A percentile compares a stretch with the other conserved stretches of the same genome.
phyloP scores from a whole-genome alignment of 1,140 invertebrate genomes.

The Lethrus apterus region DNA sequence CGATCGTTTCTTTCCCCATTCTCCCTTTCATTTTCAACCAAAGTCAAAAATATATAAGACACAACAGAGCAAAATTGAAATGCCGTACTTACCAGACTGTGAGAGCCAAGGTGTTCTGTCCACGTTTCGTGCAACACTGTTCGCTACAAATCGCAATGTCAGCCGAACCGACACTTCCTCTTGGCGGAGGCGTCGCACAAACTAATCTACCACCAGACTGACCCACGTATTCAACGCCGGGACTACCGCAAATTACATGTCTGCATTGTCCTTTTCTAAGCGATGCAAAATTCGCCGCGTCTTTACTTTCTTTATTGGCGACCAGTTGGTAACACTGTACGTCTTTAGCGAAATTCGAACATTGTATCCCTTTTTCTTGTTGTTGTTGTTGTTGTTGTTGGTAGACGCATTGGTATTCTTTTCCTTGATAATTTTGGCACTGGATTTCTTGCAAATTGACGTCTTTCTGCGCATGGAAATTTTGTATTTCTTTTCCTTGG shows the following conservation, averaged over 20 bases:
- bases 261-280: slow-evolving; percentile 42
- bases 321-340: slow-evolving; percentile 19
- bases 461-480: slow-evolving; percentile 18
- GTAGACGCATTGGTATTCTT: slow-evolving; percentile 21
- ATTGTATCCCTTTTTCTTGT: slow-evolving; percentile 38
- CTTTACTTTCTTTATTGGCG: slow-evolving; percentile 3
- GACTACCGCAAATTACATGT: slow-evolving; percentile 34
- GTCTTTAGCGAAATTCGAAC: slow-evolving; percentile 27
- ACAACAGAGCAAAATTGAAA: too few relatives aligned
- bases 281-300: neutral
- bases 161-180: slow-evolving; percentile 32
- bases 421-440: slow-evolving; percentile 38
- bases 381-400: slow-evolving; percentile 16
- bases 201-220: slow-evolving; percentile 49
- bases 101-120: slow-evolving; percentile 47
- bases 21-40: too few relatives aligned
- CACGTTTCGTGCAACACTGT: slow-evolving; percentile 42
- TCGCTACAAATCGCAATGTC: slow-evolving; percentile 38
- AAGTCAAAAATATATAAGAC: neutral
- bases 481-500: slow-evolving; percentile 28
- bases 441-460: slow-evolving; percentile 34
- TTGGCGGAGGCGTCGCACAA: slow-evolving; percentile 53
- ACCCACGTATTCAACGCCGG: slow-evolving; percentile 49
- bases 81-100: slow-evolving; percentile 62
- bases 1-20: too few relatives aligned